Percentiles rank a stretch among this genome's conserved stretches.
Evolutionary conservation across 2,113 vertebrate species (phyloP).

Genomic region (Heptranchias perlo): DNA sequence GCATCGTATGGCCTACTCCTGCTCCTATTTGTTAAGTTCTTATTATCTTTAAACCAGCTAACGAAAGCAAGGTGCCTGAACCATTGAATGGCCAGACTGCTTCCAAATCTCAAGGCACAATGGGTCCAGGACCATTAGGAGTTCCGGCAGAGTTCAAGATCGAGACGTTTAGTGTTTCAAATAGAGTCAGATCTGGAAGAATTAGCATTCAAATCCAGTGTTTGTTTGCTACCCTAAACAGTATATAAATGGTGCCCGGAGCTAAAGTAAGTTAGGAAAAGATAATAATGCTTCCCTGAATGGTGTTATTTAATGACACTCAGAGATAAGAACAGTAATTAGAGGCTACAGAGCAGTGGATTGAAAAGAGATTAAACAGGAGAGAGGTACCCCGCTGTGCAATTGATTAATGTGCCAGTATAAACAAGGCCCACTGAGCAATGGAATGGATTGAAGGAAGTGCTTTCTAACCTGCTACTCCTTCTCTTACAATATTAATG

Average conservation of each 20-base stretch:
- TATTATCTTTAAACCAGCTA: too few species aligned
- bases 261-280: background rate
- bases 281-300: background rate
- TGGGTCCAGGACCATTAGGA: too few species aligned
- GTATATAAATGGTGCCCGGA: background rate
- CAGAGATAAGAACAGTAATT: constrained; percentile 35
- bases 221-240: background rate
- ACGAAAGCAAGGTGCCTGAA: too few species aligned
- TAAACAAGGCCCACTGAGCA: background rate
- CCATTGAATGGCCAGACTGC: too few species aligned
- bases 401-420: constrained; percentile 33
- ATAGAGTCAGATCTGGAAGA: background rate
- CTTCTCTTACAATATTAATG: background rate
- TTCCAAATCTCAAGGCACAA: too few species aligned
- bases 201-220: background rate
- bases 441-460: constrained; percentile 12
- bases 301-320: constrained; percentile 20
- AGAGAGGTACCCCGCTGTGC: constrained; percentile 24
- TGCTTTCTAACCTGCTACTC: background rate
- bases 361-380: constrained; percentile 14
- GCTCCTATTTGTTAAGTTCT: too few species aligned
- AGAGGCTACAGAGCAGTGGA: constrained; percentile 13
- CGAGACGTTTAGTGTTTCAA: background rate
- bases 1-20: too few species aligned
- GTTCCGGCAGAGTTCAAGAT: too few species aligned